Evolutionary conservation across 2,888 invertebrate genomes (phyloP).

Genomic region (Clepsis dumicolana): DNA sequence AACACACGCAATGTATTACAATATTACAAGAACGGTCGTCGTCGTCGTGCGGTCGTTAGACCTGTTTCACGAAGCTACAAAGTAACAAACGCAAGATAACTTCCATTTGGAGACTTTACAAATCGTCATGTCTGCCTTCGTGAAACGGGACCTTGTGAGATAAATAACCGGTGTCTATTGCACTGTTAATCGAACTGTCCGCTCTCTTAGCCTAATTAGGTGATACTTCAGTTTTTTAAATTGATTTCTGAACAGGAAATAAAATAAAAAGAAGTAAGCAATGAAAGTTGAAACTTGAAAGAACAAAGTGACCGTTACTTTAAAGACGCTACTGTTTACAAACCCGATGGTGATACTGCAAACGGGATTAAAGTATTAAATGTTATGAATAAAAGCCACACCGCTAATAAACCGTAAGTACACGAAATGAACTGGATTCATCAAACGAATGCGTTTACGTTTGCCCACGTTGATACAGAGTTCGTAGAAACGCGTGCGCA

Average conservation of each 20-base stretch:
- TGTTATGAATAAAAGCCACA: conserved; percentile 21
- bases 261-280: background rate
- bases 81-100: background rate
- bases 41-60: too few relatives aligned
- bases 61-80: background rate
- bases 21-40: too few relatives aligned
- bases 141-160: background rate
- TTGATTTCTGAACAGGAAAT: background rate
- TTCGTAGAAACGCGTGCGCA: conserved; percentile 61
- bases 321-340: background rate
- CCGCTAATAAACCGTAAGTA: conserved; percentile 16
- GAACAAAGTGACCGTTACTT: background rate
- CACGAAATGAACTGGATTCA: conserved; percentile 24
- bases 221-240: conserved; percentile 20
- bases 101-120: background rate
- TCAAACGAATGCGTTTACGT: conserved; percentile 33
- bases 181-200: conserved; percentile 22
- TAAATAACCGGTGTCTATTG: conserved; percentile 15
- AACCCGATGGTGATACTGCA: background rate
- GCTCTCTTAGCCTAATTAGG: conserved; percentile 33
- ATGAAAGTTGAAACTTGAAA: background rate
- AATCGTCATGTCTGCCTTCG: conserved; percentile 1
- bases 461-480: conserved; percentile 1
- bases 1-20: too few relatives aligned
- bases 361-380: conserved; percentile 12